These are phyloP conservation scores for Crotalus tigris DNA, from an alignment of 2,113 vertebrate genomes.

Conservation along the genomic window DNA sequence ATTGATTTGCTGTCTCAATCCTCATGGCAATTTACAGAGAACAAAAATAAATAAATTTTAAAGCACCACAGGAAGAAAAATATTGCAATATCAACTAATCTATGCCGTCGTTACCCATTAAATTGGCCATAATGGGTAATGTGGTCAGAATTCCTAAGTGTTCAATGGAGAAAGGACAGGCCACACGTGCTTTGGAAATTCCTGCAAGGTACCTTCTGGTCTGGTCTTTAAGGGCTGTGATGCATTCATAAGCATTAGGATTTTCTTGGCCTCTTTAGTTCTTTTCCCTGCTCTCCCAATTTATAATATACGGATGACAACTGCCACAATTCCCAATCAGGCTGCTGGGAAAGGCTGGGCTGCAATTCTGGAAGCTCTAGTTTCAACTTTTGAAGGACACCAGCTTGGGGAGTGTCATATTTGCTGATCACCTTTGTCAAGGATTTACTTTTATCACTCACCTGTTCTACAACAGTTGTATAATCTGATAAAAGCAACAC, in stretches of 20 bases:
- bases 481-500: background rate
- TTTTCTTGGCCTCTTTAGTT: background rate
- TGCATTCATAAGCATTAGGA: background rate
- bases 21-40: background rate
- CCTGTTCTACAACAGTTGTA: background rate
- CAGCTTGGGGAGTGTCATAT: background rate
- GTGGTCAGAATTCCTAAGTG: background rate
- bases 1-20: background rate
- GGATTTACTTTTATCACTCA: background rate
- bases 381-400: background rate
- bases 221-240: background rate
- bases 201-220: background rate
- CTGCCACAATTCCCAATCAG: background rate
- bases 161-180: background rate
- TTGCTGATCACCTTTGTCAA: background rate
- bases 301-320: background rate
- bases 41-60: background rate
- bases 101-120: background rate
- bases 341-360: background rate
- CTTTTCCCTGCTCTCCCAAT: background rate
- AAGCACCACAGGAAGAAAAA: background rate
- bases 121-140: background rate
- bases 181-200: background rate
- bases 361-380: background rate
- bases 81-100: background rate